Percentiles rank a stretch among this genome's conserved stretches.
phyloP scores from a whole-genome alignment of 2,888 invertebrate genomes.

The Neuroscelio doddi region DNA sequence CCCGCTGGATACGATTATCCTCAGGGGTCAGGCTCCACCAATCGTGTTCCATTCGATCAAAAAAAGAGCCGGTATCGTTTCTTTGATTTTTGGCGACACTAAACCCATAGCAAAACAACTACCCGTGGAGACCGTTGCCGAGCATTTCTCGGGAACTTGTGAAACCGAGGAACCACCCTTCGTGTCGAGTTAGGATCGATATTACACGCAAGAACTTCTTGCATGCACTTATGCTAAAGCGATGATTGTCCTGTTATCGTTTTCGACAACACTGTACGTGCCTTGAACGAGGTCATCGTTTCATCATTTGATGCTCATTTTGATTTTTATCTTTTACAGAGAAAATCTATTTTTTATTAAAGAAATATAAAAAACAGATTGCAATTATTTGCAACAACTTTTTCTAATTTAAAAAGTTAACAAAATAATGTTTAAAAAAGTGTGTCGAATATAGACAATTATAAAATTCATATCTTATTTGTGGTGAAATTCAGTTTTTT shows the following conservation, averaged over 20 bases:
- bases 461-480: no score
- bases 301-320: not conserved
- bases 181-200: slow-evolving; percentile 47
- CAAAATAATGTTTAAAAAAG: no score
- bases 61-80: slow-evolving; percentile 12
- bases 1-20: slow-evolving; percentile 55
- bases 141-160: slow-evolving; percentile 47
- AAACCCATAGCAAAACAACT: slow-evolving; percentile 51
- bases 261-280: no score
- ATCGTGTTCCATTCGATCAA: slow-evolving; percentile 61
- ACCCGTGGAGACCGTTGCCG: slow-evolving; percentile 65
- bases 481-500: no score
- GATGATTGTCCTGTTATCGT: slow-evolving; percentile 8
- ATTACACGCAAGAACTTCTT: slow-evolving; percentile 27
- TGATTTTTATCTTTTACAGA: no score
- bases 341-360: not conserved
- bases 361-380: no score
- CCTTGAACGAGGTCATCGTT: slow-evolving; percentile 6
- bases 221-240: slow-evolving; percentile 13
- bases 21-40: slow-evolving; percentile 66
- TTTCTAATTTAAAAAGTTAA: no score
- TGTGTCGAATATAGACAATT: no score
- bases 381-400: no score
- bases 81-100: slow-evolving; percentile 19
- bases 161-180: slow-evolving; percentile 31